phyloP scores from a whole-genome alignment of 2,797 vertebrate genomes.

The Xenops minutus region DNA sequence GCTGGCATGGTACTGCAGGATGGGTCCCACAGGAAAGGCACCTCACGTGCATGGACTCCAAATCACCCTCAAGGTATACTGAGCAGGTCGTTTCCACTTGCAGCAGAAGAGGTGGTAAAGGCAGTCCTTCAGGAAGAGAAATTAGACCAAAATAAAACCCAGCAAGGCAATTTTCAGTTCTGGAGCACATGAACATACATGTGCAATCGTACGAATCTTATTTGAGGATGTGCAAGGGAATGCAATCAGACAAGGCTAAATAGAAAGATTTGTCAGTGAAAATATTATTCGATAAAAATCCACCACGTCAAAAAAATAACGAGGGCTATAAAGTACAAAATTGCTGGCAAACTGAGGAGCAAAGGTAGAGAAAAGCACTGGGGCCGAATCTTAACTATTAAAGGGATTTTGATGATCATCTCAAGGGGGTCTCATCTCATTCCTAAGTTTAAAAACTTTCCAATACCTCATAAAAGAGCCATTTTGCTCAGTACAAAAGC shows the following conservation, averaged over 20 bases:
- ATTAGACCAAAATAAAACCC: neutral
- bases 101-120: neutral
- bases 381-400: neutral
- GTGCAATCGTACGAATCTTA: neutral
- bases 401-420: constrained; percentile 3
- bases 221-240: neutral
- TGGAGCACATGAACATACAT: neutral
- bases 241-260: neutral
- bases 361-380: neutral
- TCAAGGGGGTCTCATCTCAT: neutral
- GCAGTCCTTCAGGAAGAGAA: neutral
- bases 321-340: neutral
- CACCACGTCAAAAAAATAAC: neutral
- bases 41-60: neutral
- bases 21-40: neutral
- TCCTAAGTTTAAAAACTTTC: constrained; percentile 24
- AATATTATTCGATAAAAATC: neutral
- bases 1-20: neutral
- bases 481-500: neutral
- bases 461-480: neutral
- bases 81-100: neutral
- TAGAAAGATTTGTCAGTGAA: neutral
- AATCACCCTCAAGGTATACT: neutral
- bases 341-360: neutral
- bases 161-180: neutral